Evolutionary conservation across 2,797 vertebrate species (phyloP), one percentile per base, ranked within the genome.

Genomic region (Cossypha niveicapilla): DNA sequence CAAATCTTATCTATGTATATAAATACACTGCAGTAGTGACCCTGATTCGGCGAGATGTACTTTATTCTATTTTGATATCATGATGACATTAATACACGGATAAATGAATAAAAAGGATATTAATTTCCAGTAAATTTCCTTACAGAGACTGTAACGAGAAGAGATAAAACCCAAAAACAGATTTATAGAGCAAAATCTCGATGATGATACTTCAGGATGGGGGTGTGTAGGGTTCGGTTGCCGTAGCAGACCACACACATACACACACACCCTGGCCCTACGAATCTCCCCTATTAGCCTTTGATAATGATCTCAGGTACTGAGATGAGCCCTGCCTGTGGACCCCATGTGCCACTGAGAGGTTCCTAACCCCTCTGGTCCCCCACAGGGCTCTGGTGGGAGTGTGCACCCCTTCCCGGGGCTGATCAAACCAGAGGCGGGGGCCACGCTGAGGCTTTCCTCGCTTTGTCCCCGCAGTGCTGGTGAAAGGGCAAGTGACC

Each of bases 401-500:
- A 21, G 27, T 14, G 58, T 8, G 41, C 10, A 3, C n/a, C 32
- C 18, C 8, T 70, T 62, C 35, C 32, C 44, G 30, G 32, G 35
- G 51, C 30, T 47, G n/a, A 25, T 7, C 19, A 19, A 41, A n/a
- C 35, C 11, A 10, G 27, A 42, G 56, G 27, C 6, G 10, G 30
- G 35, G 54, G 53, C 37, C 16, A 7, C 23, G 11, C 90, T 95
- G 73, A 95, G 35, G 25, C 5, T 86, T 14, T 88, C 65, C 54
- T 61, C 42, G 7, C 82, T 95, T 85, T 95, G 42, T 93, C 34
- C 51, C 90, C 76, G 39, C 97, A 99, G 99, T 99, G 98, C 95
- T 99, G 96, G 99, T 99, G 68, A 99, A 99, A 96, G 99, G 99
- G 18, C 99, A 99, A 96, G 99, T 99, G 92, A 99, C 99, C 90